Conservation (phyloP, 2,113 vertebrate genomes). For the Callaeas wilsoni region DNA sequence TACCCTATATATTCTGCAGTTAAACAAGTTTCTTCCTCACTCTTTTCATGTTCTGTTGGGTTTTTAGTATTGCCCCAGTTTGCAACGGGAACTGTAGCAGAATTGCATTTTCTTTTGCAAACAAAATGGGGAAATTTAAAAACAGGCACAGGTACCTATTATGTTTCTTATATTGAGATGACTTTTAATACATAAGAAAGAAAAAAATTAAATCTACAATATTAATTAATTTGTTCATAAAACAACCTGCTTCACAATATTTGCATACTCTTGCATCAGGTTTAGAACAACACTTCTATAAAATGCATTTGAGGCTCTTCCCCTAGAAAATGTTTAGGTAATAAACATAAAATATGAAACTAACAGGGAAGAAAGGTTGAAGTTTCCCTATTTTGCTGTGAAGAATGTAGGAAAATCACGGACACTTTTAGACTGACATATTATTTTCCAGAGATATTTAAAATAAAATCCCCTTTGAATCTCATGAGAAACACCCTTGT, state of each 20-base stretch:
- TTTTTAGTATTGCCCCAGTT: background rate
- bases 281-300: background rate
- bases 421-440: background rate
- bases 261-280: background rate
- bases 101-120: background rate
- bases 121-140: background rate
- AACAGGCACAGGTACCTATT: background rate
- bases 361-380: background rate
- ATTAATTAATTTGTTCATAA: background rate
- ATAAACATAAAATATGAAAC: background rate
- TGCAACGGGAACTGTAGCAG: background rate
- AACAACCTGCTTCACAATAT: background rate
- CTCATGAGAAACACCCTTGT: background rate
- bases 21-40: background rate
- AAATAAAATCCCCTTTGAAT: slow-evolving; percentile 1
- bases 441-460: background rate
- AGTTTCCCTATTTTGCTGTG: background rate
- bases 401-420: slow-evolving; percentile 19
- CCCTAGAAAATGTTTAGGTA: background rate
- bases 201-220: background rate
- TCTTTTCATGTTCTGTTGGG: background rate
- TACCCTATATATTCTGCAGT: background rate
- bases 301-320: background rate
- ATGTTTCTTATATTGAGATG: background rate
- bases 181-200: background rate